Percentiles rank a stretch among this genome's conserved stretches.
phyloP scores from a whole-genome alignment of 2,888 invertebrate genomes.

The Miltochrista miniata region DNA sequence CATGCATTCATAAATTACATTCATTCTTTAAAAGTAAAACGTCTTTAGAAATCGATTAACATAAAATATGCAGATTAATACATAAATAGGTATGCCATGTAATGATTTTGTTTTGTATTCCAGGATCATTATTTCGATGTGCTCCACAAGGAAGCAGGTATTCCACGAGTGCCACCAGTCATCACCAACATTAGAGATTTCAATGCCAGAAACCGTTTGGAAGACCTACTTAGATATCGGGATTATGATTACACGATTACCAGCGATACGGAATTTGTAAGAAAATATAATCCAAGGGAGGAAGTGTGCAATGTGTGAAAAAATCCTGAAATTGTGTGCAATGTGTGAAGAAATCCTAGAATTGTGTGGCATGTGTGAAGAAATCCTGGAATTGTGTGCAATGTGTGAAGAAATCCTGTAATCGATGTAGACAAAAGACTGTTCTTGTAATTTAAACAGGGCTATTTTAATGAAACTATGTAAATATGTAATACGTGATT shows the following conservation, averaged over 20 bases:
- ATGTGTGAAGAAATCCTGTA: slow-evolving; percentile 17
- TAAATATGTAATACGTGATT: neutral
- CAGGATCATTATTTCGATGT: slow-evolving; percentile 71
- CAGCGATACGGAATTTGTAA: slow-evolving; percentile 56
- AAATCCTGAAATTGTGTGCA: neutral
- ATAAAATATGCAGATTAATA: no score
- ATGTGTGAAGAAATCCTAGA: slow-evolving; percentile 17
- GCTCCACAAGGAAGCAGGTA: slow-evolving; percentile 62
- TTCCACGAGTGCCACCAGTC: slow-evolving; percentile 59
- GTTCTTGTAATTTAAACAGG: neutral
- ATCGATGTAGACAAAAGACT: neutral
- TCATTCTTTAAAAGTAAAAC: no score
- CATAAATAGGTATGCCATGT: neutral
- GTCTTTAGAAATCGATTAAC: no score
- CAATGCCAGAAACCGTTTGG: slow-evolving; percentile 64
- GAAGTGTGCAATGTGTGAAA: slow-evolving; percentile 30
- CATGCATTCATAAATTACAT: no score
- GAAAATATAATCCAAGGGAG: slow-evolving; percentile 56
- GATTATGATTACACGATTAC: slow-evolving; percentile 67
- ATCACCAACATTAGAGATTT: slow-evolving; percentile 64
- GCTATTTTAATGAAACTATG: neutral
- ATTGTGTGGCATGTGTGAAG: slow-evolving; percentile 20
- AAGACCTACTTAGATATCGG: slow-evolving; percentile 69
- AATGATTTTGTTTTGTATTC: slow-evolving; percentile 14
- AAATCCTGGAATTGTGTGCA: neutral